Evolutionary conservation across 2,797 vertebrate species (phyloP), one percentile per base, ranked within the genome.

Genomic region (Fringilla coelebs): DNA sequence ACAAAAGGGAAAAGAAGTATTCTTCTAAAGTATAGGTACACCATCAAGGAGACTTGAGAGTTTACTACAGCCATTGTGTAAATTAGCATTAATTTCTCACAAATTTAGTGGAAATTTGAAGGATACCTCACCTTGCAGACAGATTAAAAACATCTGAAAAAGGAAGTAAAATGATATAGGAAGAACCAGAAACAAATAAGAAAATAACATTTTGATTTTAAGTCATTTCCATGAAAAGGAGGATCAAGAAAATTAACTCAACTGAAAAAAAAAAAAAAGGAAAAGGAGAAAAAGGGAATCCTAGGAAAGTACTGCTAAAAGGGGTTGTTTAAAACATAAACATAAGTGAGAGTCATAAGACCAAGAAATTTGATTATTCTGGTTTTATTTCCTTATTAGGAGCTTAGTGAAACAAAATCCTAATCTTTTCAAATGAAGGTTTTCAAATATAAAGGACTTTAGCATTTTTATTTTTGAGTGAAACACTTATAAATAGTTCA

Each of bases 241-340:
- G 2, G 7, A 9, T 61, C 11, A 60, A 18, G 17, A 89, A 88
- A 75, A 79, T 36, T 3, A 84, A 51, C 7, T 34, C 6, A 28
- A 13, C 0, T 38, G 2, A 2, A 2, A 21, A 67, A 77, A 49
- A 73, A 36, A 32, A 21, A 8, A 10, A 24, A 36, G 1, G 1
- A 43, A 80, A 17, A 43, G 1, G 41, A 46, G 3, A 26, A 38
- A 84, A 81, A 58, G 1, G 1, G 1, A 3, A 2, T 52, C 5
- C 13, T 54, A 43, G 7, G 5, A 81, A 91, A 72, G 31, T 52
- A 31, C 19, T 48, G 14, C 5, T 40, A 24, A 46, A 72, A 74
- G 9, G 4, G 1, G 0, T 57, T 72, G 10, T 71, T 74, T 72
- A 24, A 55, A 17, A 2, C 7, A 38, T 38, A 45, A 85, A 66